These are phyloP conservation scores for Sitophilus oryzae DNA, from an alignment of 1,140 invertebrate species.

Conservation along the genomic window DNA sequence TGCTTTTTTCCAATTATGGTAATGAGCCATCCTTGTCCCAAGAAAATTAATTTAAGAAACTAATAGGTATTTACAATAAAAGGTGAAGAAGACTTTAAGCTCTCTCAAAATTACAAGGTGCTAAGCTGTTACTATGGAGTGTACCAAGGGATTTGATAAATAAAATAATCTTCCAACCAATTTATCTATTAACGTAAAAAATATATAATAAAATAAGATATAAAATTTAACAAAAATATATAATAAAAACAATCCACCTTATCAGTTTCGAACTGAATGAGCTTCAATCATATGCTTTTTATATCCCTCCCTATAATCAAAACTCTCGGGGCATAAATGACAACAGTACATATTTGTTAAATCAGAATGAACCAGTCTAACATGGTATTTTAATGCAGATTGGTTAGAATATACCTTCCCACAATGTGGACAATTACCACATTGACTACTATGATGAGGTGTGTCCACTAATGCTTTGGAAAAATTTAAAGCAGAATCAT, in stretches of 20 bases:
- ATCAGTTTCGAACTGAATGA: conserved; percentile 55
- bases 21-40: no score
- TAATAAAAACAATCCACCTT: conserved; percentile 3
- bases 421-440: conserved; percentile 60
- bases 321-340: conserved; percentile 58
- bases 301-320: conserved; percentile 57
- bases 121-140: no score
- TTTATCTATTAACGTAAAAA: conserved; percentile 5
- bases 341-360: conserved; percentile 58
- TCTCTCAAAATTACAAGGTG: no score
- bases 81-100: no score
- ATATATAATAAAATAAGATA: conserved; percentile 22
- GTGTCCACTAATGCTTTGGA: conserved; percentile 23
- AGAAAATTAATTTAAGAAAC: no score
- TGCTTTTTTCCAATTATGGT: no score
- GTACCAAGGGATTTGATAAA: no score
- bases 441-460: conserved; percentile 52
- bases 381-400: conserved; percentile 62
- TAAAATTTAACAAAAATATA: conserved; percentile 18
- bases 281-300: conserved; percentile 60
- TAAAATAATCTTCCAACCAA: background rate
- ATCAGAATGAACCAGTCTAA: conserved; percentile 61
- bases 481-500: conserved; percentile 26
- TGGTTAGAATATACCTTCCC: conserved; percentile 54
- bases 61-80: no score